Percentiles rank a stretch among this genome's conserved stretches.
phyloP scores from a whole-genome alignment of 2,113 vertebrate genomes.

The Phrynosoma platyrhinos region DNA sequence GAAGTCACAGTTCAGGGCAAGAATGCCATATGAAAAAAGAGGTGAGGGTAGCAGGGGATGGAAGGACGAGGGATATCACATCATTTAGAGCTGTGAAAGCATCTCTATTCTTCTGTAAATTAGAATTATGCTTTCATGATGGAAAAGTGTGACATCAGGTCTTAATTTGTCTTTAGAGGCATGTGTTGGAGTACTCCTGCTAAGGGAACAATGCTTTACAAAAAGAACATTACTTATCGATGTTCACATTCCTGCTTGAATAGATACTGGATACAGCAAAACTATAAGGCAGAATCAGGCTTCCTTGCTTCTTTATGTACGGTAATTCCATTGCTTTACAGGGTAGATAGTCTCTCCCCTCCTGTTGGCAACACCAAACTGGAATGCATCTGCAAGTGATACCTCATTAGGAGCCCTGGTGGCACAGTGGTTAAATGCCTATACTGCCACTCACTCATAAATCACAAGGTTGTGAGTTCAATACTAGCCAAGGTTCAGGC shows the following conservation, averaged over 20 bases:
- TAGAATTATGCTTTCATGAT: background rate
- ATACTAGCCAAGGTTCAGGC: too few species aligned
- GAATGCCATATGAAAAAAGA: background rate
- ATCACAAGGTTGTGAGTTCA: too few species aligned
- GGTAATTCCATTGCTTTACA: background rate
- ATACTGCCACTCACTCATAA: too few species aligned
- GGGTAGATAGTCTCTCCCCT: fast-evolving
- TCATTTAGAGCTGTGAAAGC: background rate
- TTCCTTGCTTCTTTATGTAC: fast-evolving
- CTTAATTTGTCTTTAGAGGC: background rate
- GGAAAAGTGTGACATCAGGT: background rate
- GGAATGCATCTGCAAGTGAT: background rate
- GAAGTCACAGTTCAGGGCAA: too few species aligned
- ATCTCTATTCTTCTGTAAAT: background rate
- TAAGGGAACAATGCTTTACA: background rate
- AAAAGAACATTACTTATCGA: background rate
- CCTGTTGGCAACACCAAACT: background rate
- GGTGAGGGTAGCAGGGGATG: background rate
- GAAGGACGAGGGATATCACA: background rate
- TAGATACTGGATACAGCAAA: background rate
- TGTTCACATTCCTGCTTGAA: background rate
- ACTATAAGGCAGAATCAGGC: background rate
- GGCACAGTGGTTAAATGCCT: too few species aligned
- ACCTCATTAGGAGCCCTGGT: background rate
- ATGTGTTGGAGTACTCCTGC: background rate